Percentiles rank a stretch among this genome's conserved stretches.
phyloP scores from a whole-genome alignment of 2,888 invertebrate species.

The Chironomus riparius region DNA sequence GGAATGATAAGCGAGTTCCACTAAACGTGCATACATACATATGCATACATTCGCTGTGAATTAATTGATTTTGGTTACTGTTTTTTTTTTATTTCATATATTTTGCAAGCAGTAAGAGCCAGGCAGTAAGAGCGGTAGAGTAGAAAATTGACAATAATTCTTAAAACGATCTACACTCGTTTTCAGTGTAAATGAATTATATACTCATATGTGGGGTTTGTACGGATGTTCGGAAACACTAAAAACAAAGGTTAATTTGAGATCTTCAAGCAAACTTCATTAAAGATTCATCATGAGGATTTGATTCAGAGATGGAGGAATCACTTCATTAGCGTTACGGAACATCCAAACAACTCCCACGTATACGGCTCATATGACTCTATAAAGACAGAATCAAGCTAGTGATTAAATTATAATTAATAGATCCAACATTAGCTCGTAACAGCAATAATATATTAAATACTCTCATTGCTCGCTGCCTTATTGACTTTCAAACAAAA shows the following conservation, averaged over 20 bases:
- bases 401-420: conserved; percentile 26
- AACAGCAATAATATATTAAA: not conserved
- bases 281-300: too few relatives aligned
- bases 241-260: too few relatives aligned
- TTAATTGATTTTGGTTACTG: conserved; percentile 19
- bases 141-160: conserved; percentile 21
- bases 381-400: not conserved
- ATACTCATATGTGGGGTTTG: too few relatives aligned
- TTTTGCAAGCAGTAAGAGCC: not conserved
- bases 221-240: too few relatives aligned
- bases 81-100: not conserved
- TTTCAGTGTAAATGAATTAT: conserved; percentile 9
- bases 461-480: not conserved
- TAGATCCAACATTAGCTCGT: conserved; percentile 21
- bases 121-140: not conserved
- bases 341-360: not conserved
- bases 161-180: not conserved
- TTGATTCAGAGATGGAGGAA: too few relatives aligned
- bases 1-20: not conserved
- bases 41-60: not conserved
- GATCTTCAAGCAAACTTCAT: too few relatives aligned
- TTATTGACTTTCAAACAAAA: too few relatives aligned
- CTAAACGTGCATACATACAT: not conserved
- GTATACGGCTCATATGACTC: not conserved
- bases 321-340: not conserved